These are phyloP conservation scores for Microctonus brassicae DNA, from an alignment of 2,888 invertebrate genomes.

Conservation along the genomic window DNA sequence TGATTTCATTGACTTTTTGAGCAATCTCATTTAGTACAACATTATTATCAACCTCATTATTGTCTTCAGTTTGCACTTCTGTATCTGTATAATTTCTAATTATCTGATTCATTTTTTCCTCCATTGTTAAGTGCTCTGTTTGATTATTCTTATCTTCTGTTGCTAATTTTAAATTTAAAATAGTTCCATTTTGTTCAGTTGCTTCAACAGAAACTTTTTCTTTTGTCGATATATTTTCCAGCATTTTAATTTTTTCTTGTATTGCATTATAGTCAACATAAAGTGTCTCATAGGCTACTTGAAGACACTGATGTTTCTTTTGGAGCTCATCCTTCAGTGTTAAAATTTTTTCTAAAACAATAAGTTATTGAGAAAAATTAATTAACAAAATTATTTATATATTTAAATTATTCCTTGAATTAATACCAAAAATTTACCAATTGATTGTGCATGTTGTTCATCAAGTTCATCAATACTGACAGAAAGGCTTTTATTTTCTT, in stretches of 20 bases:
- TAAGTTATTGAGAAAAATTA: constrained; percentile 7
- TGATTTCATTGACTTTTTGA: constrained; percentile 64
- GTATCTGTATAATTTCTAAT: neutral
- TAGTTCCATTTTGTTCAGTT: neutral
- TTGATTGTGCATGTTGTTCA: constrained; percentile 79
- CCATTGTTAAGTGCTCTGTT: constrained; percentile 19
- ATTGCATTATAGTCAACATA: constrained; percentile 66
- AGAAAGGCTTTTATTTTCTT: constrained; percentile 74
- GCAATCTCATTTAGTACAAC: constrained; percentile 55
- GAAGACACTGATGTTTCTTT: constrained; percentile 72
- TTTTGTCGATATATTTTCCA: constrained; percentile 8
- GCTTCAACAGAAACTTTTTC: neutral
- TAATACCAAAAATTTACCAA: constrained; percentile 64
- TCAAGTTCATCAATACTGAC: constrained; percentile 80
- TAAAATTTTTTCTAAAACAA: constrained; percentile 64
- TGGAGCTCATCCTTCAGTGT: constrained; percentile 69
- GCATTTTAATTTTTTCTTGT: constrained; percentile 52
- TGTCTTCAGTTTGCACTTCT: constrained; percentile 2
- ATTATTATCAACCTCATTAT: neutral
- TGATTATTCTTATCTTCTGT: constrained; percentile 42
- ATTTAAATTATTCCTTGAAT: neutral
- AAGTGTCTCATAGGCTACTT: constrained; percentile 71
- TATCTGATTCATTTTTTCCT: constrained; percentile 26
- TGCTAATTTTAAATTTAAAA: neutral
- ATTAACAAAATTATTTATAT: neutral